Evolutionary conservation across 2,797 vertebrate genomes (phyloP).

Genomic region (Pipistrellus pygmaeus): DNA sequence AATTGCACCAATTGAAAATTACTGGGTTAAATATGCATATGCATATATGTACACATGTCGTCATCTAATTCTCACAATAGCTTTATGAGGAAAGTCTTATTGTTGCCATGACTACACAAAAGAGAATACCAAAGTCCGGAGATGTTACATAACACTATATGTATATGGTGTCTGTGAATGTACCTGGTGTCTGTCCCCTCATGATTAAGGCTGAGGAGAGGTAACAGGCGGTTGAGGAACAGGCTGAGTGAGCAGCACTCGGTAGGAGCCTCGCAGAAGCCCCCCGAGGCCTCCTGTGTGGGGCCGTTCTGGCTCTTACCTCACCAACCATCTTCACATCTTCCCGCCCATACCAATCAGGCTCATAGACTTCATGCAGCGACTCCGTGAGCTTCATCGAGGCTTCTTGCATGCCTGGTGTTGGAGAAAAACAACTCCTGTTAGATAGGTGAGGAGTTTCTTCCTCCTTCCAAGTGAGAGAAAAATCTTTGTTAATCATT

Average conservation of each 20-base stretch:
- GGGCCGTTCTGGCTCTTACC: slow-evolving; percentile 87
- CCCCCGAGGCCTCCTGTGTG: background rate
- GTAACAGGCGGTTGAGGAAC: accelerated
- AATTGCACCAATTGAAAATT: background rate
- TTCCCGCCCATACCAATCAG: slow-evolving; percentile 97
- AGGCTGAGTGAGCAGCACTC: background rate
- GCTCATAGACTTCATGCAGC: slow-evolving; percentile 98
- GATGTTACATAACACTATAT: background rate
- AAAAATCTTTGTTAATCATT: background rate
- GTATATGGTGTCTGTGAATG: too few relatives aligned
- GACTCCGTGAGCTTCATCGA: slow-evolving; percentile 98
- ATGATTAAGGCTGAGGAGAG: background rate
- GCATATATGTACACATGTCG: background rate
- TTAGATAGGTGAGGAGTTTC: background rate
- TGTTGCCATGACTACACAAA: background rate
- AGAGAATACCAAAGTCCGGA: background rate
- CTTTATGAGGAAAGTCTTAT: background rate
- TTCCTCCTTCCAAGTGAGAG: slow-evolving; percentile 5
- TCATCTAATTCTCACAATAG: background rate
- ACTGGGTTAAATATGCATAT: background rate
- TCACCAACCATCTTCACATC: slow-evolving; percentile 96
- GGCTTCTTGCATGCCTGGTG: slow-evolving; percentile 97
- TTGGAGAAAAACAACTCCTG: slow-evolving; percentile 22
- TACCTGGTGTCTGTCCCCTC: background rate
- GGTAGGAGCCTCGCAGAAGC: accelerated